Percentiles rank a stretch among this genome's conserved stretches.
phyloP scores from a whole-genome alignment of 2,888 invertebrate genomes.

The Deilephila porcellus region DNA sequence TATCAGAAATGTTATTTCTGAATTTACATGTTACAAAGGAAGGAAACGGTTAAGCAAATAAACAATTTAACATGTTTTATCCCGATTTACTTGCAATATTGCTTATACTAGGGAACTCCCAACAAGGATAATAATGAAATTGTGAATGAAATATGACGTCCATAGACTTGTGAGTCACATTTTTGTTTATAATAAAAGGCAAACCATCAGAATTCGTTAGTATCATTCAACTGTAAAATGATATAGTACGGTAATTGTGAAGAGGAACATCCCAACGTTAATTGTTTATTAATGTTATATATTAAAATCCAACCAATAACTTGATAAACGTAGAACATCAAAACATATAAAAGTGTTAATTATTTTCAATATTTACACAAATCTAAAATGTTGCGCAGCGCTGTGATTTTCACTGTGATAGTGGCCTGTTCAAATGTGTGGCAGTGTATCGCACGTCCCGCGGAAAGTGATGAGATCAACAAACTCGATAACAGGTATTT shows the following conservation, averaged over 20 bases:
- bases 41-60: constrained; percentile 35
- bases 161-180: constrained; percentile 25
- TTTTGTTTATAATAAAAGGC: constrained; percentile 44
- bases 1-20: constrained; percentile 11
- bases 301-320: constrained; percentile 19
- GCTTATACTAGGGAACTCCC: constrained; percentile 39
- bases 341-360: not conserved
- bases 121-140: constrained; percentile 39
- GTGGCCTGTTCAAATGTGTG: not conserved
- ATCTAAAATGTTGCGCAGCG: not conserved
- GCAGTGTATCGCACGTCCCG: not conserved
- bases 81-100: constrained; percentile 7
- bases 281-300: constrained; percentile 7
- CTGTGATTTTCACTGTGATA: not conserved
- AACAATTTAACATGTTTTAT: constrained; percentile 21
- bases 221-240: constrained; percentile 49
- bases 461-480: not conserved
- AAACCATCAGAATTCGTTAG: constrained; percentile 39
- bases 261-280: constrained; percentile 43
- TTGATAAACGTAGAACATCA: constrained; percentile 8
- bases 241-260: constrained; percentile 54
- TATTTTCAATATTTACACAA: not conserved
- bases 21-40: constrained; percentile 15
- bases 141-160: constrained; percentile 32
- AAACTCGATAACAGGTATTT: constrained; percentile 1